These are phyloP conservation scores for Parazoanthus swiftii DNA, from an alignment of 92 coral and sea anemone genomes.

Conservation along the genomic window DNA sequence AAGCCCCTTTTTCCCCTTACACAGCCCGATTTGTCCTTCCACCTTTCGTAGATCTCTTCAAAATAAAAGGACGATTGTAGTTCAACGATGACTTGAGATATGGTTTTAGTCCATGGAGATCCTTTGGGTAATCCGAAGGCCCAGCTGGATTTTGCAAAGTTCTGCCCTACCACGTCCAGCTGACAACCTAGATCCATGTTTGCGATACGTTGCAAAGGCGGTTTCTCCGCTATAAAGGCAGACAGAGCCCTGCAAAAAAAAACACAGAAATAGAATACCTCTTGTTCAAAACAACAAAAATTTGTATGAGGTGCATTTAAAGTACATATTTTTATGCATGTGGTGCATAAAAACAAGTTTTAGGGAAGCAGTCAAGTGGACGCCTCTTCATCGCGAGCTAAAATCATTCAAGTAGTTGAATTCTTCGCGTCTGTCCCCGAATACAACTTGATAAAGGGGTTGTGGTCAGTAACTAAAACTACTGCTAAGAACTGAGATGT, in stretches of 20 bases:
- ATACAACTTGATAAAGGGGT: background rate
- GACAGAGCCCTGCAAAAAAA: slow-evolving; percentile 10
- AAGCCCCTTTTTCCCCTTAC: background rate
- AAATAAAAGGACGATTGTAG: background rate
- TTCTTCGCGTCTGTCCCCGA: background rate
- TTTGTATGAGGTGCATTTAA: too few relatives aligned
- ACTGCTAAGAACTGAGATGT: background rate
- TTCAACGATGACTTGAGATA: background rate
- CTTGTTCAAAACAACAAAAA: background rate
- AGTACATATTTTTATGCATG: too few relatives aligned
- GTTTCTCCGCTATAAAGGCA: slow-evolving; percentile 22
- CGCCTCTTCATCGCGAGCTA: background rate
- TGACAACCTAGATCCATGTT: background rate
- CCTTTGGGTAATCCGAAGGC: slow-evolving; percentile 19
- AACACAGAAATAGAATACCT: background rate
- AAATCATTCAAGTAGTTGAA: too few relatives aligned
- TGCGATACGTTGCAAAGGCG: background rate
- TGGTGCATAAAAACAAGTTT: background rate
- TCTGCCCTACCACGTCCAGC: background rate
- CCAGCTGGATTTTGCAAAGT: slow-evolving; percentile 7
- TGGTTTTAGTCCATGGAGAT: slow-evolving; percentile 5
- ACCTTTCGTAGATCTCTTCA: slow-evolving; percentile 15
- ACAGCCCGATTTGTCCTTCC: background rate
- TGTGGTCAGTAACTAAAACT: background rate
- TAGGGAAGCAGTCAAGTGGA: background rate